These are phyloP conservation scores for Ctenopoma multispine DNA, from an alignment of 2,797 vertebrate species.

Conservation along the genomic window DNA sequence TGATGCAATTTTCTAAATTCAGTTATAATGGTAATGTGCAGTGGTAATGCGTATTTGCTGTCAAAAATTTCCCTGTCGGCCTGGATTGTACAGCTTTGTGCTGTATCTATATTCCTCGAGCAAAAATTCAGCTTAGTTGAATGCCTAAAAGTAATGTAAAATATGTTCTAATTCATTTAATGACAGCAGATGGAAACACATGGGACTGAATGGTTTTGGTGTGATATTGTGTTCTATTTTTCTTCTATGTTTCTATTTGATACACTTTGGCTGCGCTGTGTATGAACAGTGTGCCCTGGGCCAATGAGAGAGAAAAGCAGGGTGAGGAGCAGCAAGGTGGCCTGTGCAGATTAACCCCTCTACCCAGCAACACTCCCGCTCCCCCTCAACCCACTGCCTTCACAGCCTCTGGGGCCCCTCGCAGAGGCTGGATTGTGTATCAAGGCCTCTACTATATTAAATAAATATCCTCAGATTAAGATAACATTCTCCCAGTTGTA, in stretches of 20 bases:
- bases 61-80: conserved; percentile 83
- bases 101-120: conserved; percentile 83
- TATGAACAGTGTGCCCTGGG: conserved; percentile 81
- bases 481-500: conserved; percentile 82
- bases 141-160: conserved; percentile 84
- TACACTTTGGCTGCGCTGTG: conserved; percentile 79
- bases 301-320: conserved; percentile 83
- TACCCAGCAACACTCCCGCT: conserved; percentile 68
- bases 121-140: conserved; percentile 82
- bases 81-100: conserved; percentile 83
- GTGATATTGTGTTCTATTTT: conserved; percentile 82
- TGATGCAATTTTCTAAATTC: conserved; percentile 89
- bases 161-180: conserved; percentile 86
- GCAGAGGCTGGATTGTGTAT: conserved; percentile 83
- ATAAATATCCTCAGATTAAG: conserved; percentile 85
- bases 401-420: conserved; percentile 77
- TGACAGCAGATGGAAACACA: conserved; percentile 83
- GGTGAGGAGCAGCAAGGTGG: conserved; percentile 87
- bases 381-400: conserved; percentile 71
- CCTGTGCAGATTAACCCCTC: conserved; percentile 87
- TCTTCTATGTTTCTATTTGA: conserved; percentile 80
- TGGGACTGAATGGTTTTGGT: conserved; percentile 80
- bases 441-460: conserved; percentile 76
- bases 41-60: conserved; percentile 83
- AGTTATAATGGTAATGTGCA: conserved; percentile 86